These are phyloP conservation scores for Stichodactyla mertensii DNA, from an alignment of 64 coral and sea anemone genomes.

Conservation along the genomic window DNA sequence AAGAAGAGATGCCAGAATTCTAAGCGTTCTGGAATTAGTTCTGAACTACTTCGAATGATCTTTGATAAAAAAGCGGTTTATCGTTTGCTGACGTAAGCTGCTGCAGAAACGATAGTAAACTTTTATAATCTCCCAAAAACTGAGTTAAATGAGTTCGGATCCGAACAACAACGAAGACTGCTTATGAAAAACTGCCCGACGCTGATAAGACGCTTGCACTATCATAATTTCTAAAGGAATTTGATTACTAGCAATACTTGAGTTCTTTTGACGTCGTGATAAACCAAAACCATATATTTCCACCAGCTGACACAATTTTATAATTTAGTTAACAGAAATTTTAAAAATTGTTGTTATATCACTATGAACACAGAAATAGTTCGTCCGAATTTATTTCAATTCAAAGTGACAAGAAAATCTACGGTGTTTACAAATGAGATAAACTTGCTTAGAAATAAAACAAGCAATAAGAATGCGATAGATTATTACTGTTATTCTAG, in stretches of 20 bases:
- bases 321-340: not conserved
- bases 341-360: no score
- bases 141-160: not conserved
- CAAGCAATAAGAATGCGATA: not conserved
- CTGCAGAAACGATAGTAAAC: not conserved
- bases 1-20: not conserved
- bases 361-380: no score
- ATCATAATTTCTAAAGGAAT: no score
- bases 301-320: not conserved
- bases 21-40: not conserved
- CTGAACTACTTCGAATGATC: not conserved
- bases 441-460: not conserved
- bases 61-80: not conserved
- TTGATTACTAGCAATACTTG: no score
- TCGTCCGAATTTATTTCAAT: not conserved
- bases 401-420: constrained; percentile 5
- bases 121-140: not conserved
- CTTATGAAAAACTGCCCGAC: not conserved
- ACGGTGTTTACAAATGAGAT: not conserved
- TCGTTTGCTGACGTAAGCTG: not conserved
- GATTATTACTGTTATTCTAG: not conserved
- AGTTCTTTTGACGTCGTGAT: not conserved
- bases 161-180: not conserved
- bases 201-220: not conserved
- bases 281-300: not conserved